Percentiles rank a stretch among this genome's conserved stretches.
Evolutionary conservation across 2,797 vertebrate genomes (phyloP).

Genomic region (Setipinna tenuifilis): DNA sequence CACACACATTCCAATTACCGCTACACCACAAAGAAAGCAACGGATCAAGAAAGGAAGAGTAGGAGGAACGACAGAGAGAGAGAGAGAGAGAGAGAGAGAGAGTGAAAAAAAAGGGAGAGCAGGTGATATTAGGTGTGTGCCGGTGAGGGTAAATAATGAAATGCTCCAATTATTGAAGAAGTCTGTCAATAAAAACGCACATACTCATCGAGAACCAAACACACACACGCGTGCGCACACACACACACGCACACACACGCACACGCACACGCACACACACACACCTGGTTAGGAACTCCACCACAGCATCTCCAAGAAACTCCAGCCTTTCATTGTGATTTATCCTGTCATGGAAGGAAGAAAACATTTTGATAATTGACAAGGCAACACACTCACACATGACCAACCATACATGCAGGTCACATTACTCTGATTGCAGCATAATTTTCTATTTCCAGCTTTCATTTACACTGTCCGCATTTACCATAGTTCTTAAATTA

Average conservation of each 20-base stretch:
- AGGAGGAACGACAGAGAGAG: slow-evolving; percentile 45
- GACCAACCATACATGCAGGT: slow-evolving; percentile 15
- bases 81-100: slow-evolving; percentile 41
- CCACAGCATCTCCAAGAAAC: slow-evolving; percentile 98
- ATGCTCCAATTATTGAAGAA: slow-evolving; percentile 58
- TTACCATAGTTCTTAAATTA: too few relatives aligned
- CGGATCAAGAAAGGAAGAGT: slow-evolving; percentile 53
- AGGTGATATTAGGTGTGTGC: neutral
- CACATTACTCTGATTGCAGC: too few relatives aligned
- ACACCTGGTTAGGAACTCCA: slow-evolving; percentile 98
- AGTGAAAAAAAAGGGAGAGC: slow-evolving; percentile 48
- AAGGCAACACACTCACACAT: slow-evolving; percentile 7
- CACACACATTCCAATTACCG: neutral
- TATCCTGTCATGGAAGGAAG: slow-evolving; percentile 77
- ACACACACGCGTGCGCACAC: neutral
- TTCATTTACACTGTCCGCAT: too few relatives aligned
- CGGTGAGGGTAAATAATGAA: slow-evolving; percentile 33
- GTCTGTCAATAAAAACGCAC: slow-evolving; percentile 53
- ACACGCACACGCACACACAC: slow-evolving; percentile 31
- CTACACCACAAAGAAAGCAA: neutral
- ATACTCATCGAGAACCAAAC: neutral
- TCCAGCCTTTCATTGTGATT: slow-evolving; percentile 98
- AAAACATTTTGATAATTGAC: slow-evolving; percentile 6
- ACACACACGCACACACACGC: neutral
- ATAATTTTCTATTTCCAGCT: too few relatives aligned